Evolutionary conservation across 2,113 vertebrate species (phyloP), one percentile per base, ranked within the genome.

Genomic region (Procapra przewalskii): DNA sequence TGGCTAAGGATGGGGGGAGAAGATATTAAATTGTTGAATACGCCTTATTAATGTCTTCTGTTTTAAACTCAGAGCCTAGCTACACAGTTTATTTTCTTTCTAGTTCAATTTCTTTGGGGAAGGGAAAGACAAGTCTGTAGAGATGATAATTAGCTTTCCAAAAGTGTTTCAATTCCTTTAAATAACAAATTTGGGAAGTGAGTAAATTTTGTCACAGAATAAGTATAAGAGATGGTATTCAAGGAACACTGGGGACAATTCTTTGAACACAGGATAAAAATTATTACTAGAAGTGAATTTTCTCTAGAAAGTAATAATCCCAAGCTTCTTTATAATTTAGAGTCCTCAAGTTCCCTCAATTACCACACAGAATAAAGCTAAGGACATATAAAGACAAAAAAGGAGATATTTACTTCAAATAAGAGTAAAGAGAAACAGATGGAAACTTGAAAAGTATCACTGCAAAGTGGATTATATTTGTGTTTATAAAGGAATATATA

Each of bases 31-130:
- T 67, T 90, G 60, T 59, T 71, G 8, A 82, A 60, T 50, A 75
- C 4, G n/a, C 43, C 75, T 91, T 59, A 85, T 19, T 82, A 9
- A 9, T 29, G 29, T 54, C 8, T 82, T 94, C 16, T 13, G 43
- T 87, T 87, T 40, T 52, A 50, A 94, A 95, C 62, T 85, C 14
- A 60, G 29, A 43, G 94, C 97, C 88, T 60, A 95, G 57, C 91
- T 93, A 40, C 7, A 82, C 90, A 95, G 92, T 97, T 95, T 59
- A 98, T 80, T 80, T n/a, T 0, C 0, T 23, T 83, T 95, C 96
- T 0, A 5, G 12, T 14, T 95, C 90, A 15, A 13, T 60, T 25
- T 90, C 94, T 82, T 96, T 94, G 91, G 77, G 43, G 43, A 50
- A 40, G 82, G 29, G 7, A 5, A 71, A 31, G 57, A 64, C 98